Conservation (phyloP, 1,140 invertebrate species). For the Cyclina sinensis region DNA sequence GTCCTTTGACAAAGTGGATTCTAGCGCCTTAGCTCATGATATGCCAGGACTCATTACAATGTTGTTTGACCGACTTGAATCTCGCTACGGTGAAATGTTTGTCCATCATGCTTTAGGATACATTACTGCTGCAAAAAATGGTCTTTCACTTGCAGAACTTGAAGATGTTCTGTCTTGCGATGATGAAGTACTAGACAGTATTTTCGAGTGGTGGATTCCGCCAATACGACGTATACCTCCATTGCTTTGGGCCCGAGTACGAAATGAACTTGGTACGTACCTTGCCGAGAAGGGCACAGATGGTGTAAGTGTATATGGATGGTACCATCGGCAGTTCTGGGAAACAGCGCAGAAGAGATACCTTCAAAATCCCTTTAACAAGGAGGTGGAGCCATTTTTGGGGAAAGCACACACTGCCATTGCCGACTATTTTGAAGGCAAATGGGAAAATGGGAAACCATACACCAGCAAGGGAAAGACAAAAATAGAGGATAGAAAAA, state of each 20-base stretch:
- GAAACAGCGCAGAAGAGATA: constrained; percentile 92
- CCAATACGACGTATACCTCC: constrained; percentile 77
- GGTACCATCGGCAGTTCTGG: constrained; percentile 79
- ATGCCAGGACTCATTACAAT: constrained; percentile 69
- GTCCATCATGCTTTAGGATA: constrained; percentile 87
- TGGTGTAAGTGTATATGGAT: constrained; percentile 75
- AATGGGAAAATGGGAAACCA: constrained; percentile 46
- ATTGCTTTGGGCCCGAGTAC: constrained; percentile 79
- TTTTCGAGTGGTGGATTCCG: constrained; percentile 70
- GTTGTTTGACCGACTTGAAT: constrained; percentile 76
- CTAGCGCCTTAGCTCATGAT: constrained; percentile 56
- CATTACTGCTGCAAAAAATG: constrained; percentile 77
- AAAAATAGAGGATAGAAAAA: constrained; percentile 51
- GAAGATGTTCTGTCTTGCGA: constrained; percentile 82
- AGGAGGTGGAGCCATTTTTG: background rate
- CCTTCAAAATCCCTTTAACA: constrained; percentile 92
- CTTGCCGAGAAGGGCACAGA: constrained; percentile 98
- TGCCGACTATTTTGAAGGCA: constrained; percentile 62
- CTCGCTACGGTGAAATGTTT: constrained; percentile 73
- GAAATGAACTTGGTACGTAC: constrained; percentile 98
- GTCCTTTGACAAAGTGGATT: constrained; percentile 69
- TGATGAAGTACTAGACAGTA: constrained; percentile 77
- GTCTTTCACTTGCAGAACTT: constrained; percentile 79
- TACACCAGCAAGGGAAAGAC: constrained; percentile 24
- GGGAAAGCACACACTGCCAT: constrained; percentile 52